A percentile compares a stretch with the other conserved stretches of the same genome.
These are phyloP conservation scores for Holacanthella duospinosa DNA, from an alignment of 2,888 invertebrate species.

Conservation along the genomic window DNA sequence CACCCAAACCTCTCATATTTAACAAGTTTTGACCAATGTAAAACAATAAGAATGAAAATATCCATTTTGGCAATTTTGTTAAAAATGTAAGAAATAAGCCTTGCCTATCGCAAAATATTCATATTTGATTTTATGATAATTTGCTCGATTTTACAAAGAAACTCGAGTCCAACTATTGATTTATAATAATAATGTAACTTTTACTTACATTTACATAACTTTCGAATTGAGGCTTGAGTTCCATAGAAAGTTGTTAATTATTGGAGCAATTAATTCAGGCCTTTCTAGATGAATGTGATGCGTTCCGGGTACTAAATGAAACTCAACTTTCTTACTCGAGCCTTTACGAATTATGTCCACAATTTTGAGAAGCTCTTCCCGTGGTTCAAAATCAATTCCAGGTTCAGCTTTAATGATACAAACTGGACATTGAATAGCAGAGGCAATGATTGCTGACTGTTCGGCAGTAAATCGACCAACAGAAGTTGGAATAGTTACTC, in stretches of 20 bases:
- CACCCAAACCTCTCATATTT: no score
- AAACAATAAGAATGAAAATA: no score
- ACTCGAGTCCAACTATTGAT: no score
- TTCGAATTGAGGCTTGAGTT: no score
- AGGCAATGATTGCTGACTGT: constrained; percentile 26
- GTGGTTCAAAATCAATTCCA: constrained; percentile 34
- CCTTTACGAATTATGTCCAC: constrained; percentile 10
- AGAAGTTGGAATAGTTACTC: constrained; percentile 25
- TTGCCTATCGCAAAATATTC: no score
- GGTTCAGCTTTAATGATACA: constrained; percentile 39
- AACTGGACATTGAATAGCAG: constrained; percentile 38
- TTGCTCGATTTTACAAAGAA: no score
- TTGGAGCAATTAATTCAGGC: constrained; percentile 35
- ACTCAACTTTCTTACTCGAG: constrained; percentile 21
- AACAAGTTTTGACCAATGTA: no score
- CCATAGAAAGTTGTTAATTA: constrained; percentile 33
- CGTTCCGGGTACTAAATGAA: constrained; percentile 32
- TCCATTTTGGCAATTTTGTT: no score
- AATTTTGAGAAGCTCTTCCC: constrained; percentile 27
- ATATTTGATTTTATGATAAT: no score
- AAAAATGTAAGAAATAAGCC: no score
- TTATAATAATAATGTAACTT: no score
- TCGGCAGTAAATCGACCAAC: constrained; percentile 18
- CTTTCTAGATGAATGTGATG: constrained; percentile 38
- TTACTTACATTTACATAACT: no score